A percentile compares a stretch with the other conserved stretches of the same genome.
Conservation (phyloP, 2,113 vertebrate species). For the Pterocles gutturalis region DNA sequence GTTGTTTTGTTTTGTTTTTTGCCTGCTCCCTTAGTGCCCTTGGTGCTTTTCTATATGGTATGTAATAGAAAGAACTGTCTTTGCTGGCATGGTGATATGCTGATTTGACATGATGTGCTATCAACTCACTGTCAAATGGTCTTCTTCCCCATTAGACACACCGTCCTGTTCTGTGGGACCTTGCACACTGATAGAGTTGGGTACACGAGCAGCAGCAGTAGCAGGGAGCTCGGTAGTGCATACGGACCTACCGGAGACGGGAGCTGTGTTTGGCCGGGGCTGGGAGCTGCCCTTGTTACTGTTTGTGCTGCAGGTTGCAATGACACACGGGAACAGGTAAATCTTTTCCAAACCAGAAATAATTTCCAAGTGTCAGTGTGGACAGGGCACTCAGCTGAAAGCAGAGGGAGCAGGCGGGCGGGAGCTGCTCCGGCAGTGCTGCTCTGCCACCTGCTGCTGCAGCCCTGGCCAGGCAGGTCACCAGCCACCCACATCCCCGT, state of each 20-base stretch:
- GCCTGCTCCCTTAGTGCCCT: background rate
- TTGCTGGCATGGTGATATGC: fast-evolving
- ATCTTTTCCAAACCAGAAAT: background rate
- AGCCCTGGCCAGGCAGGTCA: background rate
- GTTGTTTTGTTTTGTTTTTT: no score
- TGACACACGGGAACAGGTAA: background rate
- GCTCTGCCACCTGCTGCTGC: slow-evolving; percentile 46
- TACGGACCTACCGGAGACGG: fast-evolving
- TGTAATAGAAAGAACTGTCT: fast-evolving
- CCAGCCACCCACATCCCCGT: no score
- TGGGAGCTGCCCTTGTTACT: background rate
- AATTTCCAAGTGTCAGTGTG: fast-evolving
- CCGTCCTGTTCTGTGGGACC: background rate
- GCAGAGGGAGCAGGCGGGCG: fast-evolving
- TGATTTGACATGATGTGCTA: fast-evolving
- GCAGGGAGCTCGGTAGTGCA: fast-evolving
- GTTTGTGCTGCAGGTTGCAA: background rate
- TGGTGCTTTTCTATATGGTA: background rate
- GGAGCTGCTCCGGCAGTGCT: background rate
- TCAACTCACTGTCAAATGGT: background rate
- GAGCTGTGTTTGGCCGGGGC: background rate
- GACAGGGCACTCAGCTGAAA: fast-evolving
- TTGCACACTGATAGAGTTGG: fast-evolving
- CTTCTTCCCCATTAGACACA: fast-evolving
- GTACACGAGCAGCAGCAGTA: fast-evolving